phyloP scores from a whole-genome alignment of 2,113 vertebrate genomes.

The Ciconia boyciana region DNA sequence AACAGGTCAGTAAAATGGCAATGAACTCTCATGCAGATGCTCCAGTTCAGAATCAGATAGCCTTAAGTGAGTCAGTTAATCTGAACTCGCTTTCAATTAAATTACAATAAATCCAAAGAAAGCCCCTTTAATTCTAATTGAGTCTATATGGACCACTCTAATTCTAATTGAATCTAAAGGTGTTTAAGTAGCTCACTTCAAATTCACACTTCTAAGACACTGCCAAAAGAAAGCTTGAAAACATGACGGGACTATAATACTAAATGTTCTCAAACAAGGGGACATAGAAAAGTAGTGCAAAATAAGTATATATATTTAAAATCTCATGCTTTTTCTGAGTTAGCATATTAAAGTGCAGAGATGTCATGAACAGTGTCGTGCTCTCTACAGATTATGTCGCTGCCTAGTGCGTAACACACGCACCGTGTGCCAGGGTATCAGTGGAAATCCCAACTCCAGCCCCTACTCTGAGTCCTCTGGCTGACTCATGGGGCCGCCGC shows the following conservation, averaged over 20 bases:
- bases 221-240: not conserved
- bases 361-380: not conserved
- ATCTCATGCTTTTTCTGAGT: not conserved
- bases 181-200: not conserved
- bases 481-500: not conserved
- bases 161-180: not conserved
- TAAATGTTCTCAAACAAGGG: not conserved
- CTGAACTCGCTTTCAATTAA: not conserved
- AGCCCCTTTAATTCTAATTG: not conserved
- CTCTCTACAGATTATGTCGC: not conserved
- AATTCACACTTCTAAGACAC: not conserved
- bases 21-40: not conserved
- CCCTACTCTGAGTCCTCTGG: not conserved
- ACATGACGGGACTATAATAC: accelerated
- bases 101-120: not conserved
- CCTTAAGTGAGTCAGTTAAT: not conserved
- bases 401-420: not conserved
- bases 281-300: not conserved
- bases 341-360: not conserved
- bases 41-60: not conserved
- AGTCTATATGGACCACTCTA: not conserved
- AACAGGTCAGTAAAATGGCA: not conserved
- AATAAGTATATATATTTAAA: not conserved
- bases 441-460: not conserved
- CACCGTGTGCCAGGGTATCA: no score